These are phyloP conservation scores for Sebastes hubbsi DNA, from an alignment of 2,797 vertebrate species.

Conservation along the genomic window DNA sequence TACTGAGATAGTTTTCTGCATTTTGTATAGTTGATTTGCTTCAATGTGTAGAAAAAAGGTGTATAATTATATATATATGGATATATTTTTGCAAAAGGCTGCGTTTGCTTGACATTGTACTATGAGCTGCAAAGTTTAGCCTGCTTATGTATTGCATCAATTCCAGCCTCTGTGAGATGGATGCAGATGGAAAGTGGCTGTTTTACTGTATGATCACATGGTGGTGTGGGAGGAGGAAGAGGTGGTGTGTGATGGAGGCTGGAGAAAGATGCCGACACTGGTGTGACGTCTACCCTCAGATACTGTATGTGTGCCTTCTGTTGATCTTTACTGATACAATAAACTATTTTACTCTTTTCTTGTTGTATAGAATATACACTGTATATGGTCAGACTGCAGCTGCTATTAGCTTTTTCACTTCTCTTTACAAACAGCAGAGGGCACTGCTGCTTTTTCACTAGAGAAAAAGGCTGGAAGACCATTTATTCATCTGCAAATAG, in stretches of 20 bases:
- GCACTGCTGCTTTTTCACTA: accelerated
- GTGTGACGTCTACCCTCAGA: conserved; percentile 49
- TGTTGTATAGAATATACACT: background rate
- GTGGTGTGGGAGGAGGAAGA: background rate
- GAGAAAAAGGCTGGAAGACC: too few relatives aligned
- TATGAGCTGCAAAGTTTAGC: conserved; percentile 45
- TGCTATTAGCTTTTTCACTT: too few relatives aligned
- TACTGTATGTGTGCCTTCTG: conserved; percentile 78
- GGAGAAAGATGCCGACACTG: conserved; percentile 37
- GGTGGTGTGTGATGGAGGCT: background rate
- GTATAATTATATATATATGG: conserved; percentile 76
- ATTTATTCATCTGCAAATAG: too few relatives aligned
- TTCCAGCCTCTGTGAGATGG: background rate
- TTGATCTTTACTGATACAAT: conserved; percentile 91
- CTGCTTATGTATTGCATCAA: conserved; percentile 27
- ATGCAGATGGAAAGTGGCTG: conserved; percentile 23
- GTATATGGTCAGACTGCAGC: too few relatives aligned
- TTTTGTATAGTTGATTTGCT: conserved; percentile 73
- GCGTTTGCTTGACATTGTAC: conserved; percentile 59
- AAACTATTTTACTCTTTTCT: conserved; percentile 82
- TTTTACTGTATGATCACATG: conserved; percentile 39
- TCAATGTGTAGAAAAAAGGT: conserved; percentile 66
- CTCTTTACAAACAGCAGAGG: too few relatives aligned
- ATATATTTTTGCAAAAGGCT: conserved; percentile 83
- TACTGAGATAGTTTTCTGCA: conserved; percentile 52